Conservation (phyloP, 2,888 invertebrate species). For the Pasiphila rectangulata region DNA sequence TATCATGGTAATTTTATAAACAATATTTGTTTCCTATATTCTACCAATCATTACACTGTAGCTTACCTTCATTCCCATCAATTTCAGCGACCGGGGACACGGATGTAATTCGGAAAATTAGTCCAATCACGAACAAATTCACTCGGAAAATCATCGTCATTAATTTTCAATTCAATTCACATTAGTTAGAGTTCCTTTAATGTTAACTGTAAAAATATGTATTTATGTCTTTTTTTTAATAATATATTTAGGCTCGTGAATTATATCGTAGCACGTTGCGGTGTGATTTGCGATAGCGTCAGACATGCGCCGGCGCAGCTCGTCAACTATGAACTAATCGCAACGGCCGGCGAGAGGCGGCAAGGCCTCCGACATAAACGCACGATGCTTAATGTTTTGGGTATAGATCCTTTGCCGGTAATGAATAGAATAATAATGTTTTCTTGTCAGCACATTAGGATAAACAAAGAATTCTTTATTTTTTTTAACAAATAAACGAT, state of each 20-base stretch:
- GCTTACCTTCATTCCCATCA: slow-evolving; percentile 63
- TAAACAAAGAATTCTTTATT: too few species aligned
- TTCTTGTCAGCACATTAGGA: too few species aligned
- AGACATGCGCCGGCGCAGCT: slow-evolving; percentile 45
- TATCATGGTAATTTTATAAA: too few species aligned
- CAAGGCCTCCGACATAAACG: too few species aligned
- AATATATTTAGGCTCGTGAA: slow-evolving; percentile 13
- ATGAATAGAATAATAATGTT: too few species aligned
- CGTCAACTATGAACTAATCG: slow-evolving; percentile 30
- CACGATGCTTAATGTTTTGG: too few species aligned
- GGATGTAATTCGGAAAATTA: slow-evolving; percentile 59
- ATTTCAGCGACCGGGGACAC: slow-evolving; percentile 67
- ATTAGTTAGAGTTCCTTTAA: slow-evolving; percentile 17
- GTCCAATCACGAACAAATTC: slow-evolving; percentile 58
- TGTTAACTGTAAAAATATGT: not conserved
- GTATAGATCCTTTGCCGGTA: too few species aligned
- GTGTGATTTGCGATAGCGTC: slow-evolving; percentile 12
- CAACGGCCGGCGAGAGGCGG: not conserved
- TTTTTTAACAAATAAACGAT: too few species aligned
- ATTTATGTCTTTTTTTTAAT: not conserved
- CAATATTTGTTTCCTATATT: too few species aligned
- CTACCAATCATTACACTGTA: too few species aligned
- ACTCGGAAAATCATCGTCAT: slow-evolving; percentile 48
- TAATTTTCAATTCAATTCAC: slow-evolving; percentile 29
- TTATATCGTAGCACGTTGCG: slow-evolving; percentile 16